phyloP scores from a whole-genome alignment of 1,140 invertebrate species.

The Camponotus floridanus region DNA sequence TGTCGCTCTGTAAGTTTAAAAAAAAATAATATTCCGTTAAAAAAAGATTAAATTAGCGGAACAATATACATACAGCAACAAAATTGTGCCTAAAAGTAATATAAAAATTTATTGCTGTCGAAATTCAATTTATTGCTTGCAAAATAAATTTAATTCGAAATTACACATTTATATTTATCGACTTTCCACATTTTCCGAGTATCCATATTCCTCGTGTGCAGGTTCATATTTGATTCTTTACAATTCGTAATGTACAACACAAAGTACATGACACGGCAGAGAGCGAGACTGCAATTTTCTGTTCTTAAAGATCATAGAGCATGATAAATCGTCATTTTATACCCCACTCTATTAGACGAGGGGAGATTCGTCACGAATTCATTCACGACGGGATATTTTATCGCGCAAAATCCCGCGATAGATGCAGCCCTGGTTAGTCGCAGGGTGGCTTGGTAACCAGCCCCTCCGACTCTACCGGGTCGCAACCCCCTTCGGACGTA shows the following conservation, averaged over 20 bases:
- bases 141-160: no score
- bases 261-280: background rate
- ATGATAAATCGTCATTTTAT: slow-evolving; percentile 7
- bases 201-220: background rate
- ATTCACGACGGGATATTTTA: slow-evolving; percentile 28
- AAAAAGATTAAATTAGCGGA: no score
- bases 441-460: slow-evolving; percentile 7
- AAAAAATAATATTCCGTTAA: no score
- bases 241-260: background rate
- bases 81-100: no score
- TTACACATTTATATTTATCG: background rate
- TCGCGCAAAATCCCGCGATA: slow-evolving; percentile 21
- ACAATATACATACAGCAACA: no score
- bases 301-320: background rate
- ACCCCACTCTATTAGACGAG: slow-evolving; percentile 5
- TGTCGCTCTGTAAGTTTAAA: no score
- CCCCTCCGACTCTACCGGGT: slow-evolving; percentile 43
- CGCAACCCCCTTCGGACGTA: slow-evolving; percentile 62
- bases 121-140: no score
- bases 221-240: background rate
- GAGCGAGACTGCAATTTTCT: background rate
- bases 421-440: slow-evolving; percentile 31
- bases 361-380: slow-evolving; percentile 1
- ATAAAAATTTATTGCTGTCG: no score
- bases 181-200: background rate